phyloP scores from a whole-genome alignment of 1,140 invertebrate genomes.

The Hydropsyche tenuis region DNA sequence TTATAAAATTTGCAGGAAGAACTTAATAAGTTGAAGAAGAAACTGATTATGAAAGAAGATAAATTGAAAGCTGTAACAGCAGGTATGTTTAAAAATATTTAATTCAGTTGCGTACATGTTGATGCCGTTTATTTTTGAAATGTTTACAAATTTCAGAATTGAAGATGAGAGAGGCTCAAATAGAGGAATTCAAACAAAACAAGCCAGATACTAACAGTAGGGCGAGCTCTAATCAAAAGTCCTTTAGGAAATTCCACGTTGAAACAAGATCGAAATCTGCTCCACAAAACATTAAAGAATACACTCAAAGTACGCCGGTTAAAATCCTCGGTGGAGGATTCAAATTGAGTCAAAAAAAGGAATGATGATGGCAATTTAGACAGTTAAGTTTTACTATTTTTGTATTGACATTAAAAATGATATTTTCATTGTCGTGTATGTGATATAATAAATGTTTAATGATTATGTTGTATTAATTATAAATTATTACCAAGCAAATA shows the following conservation, averaged over 20 bases:
- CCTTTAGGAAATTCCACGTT: background rate
- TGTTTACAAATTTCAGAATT: constrained; percentile 34
- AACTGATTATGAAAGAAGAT: constrained; percentile 32
- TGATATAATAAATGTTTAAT: no score
- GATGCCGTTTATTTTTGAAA: background rate
- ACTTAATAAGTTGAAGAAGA: constrained; percentile 36
- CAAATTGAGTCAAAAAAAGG: background rate
- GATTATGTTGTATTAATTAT: no score
- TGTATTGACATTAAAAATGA: no score
- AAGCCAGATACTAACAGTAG: background rate
- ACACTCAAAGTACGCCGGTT: background rate
- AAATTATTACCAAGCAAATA: no score
- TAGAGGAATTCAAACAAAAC: constrained; percentile 33
- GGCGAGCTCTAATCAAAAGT: background rate
- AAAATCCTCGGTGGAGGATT: constrained; percentile 2
- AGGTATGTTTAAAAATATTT: constrained; percentile 37
- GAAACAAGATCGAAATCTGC: background rate
- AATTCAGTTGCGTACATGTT: background rate
- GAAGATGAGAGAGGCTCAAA: constrained; percentile 36
- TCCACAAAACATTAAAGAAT: background rate
- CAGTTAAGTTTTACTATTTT: no score
- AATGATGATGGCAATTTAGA: no score
- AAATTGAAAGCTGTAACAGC: constrained; percentile 36
- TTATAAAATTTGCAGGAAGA: constrained; percentile 37
- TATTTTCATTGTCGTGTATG: no score